Base-by-base conservation (phyloP, 2,797 vertebrate species). In the Syncerus caffer region DNA sequence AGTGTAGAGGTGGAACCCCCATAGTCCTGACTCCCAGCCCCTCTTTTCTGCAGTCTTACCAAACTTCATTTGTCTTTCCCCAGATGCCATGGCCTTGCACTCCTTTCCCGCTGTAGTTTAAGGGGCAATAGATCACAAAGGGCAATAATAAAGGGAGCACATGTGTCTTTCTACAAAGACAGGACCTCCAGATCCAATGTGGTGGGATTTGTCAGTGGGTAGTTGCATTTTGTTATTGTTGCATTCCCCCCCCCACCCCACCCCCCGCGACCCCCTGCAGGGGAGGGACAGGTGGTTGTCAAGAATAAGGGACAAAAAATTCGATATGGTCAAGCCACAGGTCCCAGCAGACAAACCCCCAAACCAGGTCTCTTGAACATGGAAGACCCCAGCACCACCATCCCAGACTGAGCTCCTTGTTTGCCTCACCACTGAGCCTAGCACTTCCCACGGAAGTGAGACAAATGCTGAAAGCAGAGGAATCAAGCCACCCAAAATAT, bases 401-500 rank as follows among this genome's bases (percentile, higher is more conserved):
- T 29, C 57, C 42, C 34, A 57, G 64, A 64, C 74, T 38, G n/a
- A 96, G 45, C 60, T 57, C 51, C 50, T 15, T 17, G 53, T 74
- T 84, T 27, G 45, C 55, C n/a, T 71, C 83, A 78, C 58, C 64
- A 85, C 78, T 23, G 23, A 57, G 31, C 38, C 67, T 93, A 42
- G 38, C 15, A 55, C 64, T 95, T 87, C 84, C 78, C 85, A 60
- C 85, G 27, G 78, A 97, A 83, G 88, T 74, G 96, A 96, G 74
- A 95, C 78, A 92, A 90, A 82, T 27, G 95, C 95, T 94, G 96
- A 97, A 95, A 90, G 58, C 50, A 80, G 89, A 88, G 84, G 80
- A 97, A 93, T 96, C 89, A n/a, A 92, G 85, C 93, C 96, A 95
- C 95, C 92, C 74, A 92, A 95, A 98, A 97, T 71, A 55, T 95